Conservation (phyloP, 2,888 invertebrate genomes). For the Melikaiella ostensackeni region DNA sequence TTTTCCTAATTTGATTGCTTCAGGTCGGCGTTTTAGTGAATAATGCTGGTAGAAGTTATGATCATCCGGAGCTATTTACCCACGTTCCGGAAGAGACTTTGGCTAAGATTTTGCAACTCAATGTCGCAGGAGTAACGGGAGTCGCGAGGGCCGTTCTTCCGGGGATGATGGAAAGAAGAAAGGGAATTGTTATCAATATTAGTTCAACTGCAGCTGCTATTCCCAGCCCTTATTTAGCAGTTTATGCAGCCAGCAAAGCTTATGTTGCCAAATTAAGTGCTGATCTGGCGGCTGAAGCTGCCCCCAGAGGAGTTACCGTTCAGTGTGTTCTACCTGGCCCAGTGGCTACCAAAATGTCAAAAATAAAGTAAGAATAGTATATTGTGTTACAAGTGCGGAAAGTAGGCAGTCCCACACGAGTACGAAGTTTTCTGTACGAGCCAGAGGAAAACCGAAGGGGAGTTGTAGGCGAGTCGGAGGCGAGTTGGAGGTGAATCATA, state of each 20-base stretch:
- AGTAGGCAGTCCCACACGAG: too few species aligned
- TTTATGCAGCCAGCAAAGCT: constrained; percentile 94
- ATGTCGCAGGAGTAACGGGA: constrained; percentile 79
- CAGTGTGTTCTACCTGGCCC: constrained; percentile 92
- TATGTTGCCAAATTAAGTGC: constrained; percentile 90
- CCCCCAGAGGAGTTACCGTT: constrained; percentile 84
- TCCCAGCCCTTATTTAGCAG: constrained; percentile 89
- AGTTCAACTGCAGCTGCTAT: constrained; percentile 90
- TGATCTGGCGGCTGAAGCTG: constrained; percentile 87
- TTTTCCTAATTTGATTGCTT: not conserved
- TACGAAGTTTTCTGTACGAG: too few species aligned
- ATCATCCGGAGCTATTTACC: constrained; percentile 80
- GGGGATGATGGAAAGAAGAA: constrained; percentile 87
- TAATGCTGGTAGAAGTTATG: constrained; percentile 84
- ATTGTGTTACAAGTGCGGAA: too few species aligned
- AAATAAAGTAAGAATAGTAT: constrained; percentile 81
- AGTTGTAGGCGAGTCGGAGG: too few species aligned
- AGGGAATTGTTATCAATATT: constrained; percentile 93
- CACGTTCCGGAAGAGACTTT: constrained; percentile 72
- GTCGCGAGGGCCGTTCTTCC: constrained; percentile 86
- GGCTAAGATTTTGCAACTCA: constrained; percentile 74
- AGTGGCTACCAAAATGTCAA: constrained; percentile 95
- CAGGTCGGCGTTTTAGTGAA: constrained; percentile 79
- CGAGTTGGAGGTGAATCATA: too few species aligned
- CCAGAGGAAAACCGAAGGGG: too few species aligned